Conservation (phyloP, 2,113 vertebrate species). For the Chlorodrepanis virens region DNA sequence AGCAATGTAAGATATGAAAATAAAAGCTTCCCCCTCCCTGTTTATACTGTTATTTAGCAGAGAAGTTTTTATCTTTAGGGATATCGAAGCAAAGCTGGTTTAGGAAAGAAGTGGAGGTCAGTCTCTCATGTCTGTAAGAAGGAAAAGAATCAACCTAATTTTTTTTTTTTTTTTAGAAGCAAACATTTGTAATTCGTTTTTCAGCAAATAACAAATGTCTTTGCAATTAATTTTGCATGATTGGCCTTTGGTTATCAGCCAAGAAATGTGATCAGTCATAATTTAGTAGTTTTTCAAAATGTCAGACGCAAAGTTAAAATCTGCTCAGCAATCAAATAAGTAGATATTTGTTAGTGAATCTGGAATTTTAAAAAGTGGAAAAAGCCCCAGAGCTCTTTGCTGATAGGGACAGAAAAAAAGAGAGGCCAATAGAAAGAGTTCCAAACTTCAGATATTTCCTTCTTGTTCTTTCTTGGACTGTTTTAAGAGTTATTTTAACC, state of each 20-base stretch:
- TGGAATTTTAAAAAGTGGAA: background rate
- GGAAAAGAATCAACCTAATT: background rate
- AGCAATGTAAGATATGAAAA: background rate
- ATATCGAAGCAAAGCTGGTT: background rate
- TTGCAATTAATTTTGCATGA: constrained; percentile 50
- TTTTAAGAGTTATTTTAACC: background rate
- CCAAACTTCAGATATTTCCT: background rate
- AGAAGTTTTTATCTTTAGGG: background rate
- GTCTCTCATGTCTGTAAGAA: background rate
- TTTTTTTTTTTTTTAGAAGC: background rate
- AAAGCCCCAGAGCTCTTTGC: accelerated
- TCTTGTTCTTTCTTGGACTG: background rate
- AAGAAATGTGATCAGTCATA: constrained; percentile 47
- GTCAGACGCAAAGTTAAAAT: background rate
- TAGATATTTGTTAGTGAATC: background rate
- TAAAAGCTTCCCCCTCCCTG: accelerated
- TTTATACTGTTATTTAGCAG: background rate
- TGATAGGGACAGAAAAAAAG: background rate
- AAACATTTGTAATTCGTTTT: constrained; percentile 26
- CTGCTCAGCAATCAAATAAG: background rate
- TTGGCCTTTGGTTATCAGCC: constrained; percentile 14
- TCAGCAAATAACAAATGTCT: constrained; percentile 31
- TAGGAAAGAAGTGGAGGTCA: background rate
- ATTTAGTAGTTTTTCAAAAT: constrained; percentile 25
- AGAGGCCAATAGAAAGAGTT: background rate